Evolutionary conservation across 2,888 invertebrate species (phyloP), one percentile per base, ranked within the genome.

Genomic region (Chesias legatella): DNA sequence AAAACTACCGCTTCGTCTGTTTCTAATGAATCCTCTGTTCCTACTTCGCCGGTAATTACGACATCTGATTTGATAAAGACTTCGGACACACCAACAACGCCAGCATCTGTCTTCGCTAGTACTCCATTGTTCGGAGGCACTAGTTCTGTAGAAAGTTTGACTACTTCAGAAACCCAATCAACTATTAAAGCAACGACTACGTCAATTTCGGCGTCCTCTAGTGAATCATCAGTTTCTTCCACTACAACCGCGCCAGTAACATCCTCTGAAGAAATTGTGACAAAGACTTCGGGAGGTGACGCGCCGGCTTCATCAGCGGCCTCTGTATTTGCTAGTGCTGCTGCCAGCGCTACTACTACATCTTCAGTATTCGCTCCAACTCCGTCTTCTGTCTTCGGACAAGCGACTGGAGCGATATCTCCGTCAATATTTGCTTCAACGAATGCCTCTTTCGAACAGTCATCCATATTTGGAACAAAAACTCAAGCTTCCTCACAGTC

Each of bases 311-410:
- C 69, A 0, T 50, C 65, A 1, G 47, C 71, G 1, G 38, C 66
- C 7, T 47, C 71, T 7, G 44, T 58, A 4, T 66, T 71, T 39
- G 62, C 51, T 31, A 28, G 48, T n/a, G 38, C 52, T 4, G 26
- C 39, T 20, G 20, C 22, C 42, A 13, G 13, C 6, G 10, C 29
- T 13, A 21, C 9, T 8, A 22, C 37, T 17, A 27, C 38, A 1
- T 17, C 60, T 1, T 62, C 67, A n/a, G 54, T 57, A 9, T 64
- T 67, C 27, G 47, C 37, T n/a, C 56, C 67, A 1, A 62, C 65
- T 0, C 54, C 60, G 26, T 46, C 69, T 20, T 60, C 74, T 7
- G 59, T 68, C 13, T 74, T 77, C 40, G 65, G 66, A 52, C 67
- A 0, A 64, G 20, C 45, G 6, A 9, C 36, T 6, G 42, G 39